Base-by-base conservation (phyloP, 2,888 invertebrate species). In the Clostera curtula region DNA sequence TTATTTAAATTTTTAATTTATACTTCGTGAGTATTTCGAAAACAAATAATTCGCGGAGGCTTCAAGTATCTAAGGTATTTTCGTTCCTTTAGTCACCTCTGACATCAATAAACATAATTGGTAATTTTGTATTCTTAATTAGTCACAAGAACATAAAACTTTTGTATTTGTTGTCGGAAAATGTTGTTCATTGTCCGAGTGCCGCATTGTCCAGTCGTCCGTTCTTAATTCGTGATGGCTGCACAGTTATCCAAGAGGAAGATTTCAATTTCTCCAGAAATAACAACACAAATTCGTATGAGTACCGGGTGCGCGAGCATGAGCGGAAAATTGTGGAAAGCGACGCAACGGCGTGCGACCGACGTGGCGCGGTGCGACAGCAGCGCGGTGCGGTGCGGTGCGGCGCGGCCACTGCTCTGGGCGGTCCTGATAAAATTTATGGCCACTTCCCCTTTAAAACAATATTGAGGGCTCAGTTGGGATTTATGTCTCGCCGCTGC, bases 401-500 rank as follows among this genome's bases (percentile, higher is more conserved):
- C 41, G 46, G 37, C 40, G 47, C 39, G 53, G 35, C 25, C 27
- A 4, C 64, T 46, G 57, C 56, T 54, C 71, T 79, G 79, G 69
- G 71, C 74, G 70, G 72, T 71, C 74, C 75, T 79, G 83, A 83
- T 83, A 83, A 82, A 84, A 85, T 85, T 85, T 85, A 85, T 85
- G 83, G 80, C 80, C 77, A 80, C 82, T 79, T 82, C 80, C 83
- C 79, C 82, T 84, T 85, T 85, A 85, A 85, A 84, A 85, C 85
- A 85, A 85, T 85, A 85, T 85, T 84, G 84, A 83, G 82, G 84
- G 84, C 82, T 83, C 84, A 77, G 82, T 80, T 80, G 79, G 82
- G 83, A 83, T 83, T 83, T 83, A 83, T 83, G 80, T 80, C 82
- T 82, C 76, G 82, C 80, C 77, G 80, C 79, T 71, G 77, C 72